phyloP scores from a whole-genome alignment of 2,888 invertebrate genomes.

The Petrolisthes manimaculis region DNA sequence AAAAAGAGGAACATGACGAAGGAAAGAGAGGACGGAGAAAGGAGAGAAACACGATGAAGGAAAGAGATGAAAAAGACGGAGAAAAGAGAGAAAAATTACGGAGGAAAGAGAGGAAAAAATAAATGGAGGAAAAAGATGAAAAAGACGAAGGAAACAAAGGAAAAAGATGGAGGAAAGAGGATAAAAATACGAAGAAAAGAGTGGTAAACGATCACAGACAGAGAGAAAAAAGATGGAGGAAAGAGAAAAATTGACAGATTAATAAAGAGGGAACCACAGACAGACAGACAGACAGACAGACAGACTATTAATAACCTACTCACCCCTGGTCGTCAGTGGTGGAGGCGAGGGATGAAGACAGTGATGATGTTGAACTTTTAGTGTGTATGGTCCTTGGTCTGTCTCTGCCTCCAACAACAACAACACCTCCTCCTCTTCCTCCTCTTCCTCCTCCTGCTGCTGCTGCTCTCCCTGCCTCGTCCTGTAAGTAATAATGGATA shows the following conservation, averaged over 20 bases:
- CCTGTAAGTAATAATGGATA: too few relatives aligned
- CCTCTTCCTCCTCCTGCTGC: too few relatives aligned
- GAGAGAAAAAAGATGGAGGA: background rate
- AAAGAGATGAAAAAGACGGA: background rate
- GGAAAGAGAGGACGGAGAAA: background rate
- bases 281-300: background rate
- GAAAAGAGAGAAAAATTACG: background rate
- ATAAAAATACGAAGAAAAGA: background rate
- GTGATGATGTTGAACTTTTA: too few relatives aligned
- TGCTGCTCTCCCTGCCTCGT: too few relatives aligned
- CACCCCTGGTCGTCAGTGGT: too few relatives aligned
- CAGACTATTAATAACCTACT: too few relatives aligned
- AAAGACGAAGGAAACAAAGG: background rate
- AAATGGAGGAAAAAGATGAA: background rate
- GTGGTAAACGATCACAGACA: background rate
- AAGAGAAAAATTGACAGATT: background rate
- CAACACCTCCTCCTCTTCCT: too few relatives aligned
- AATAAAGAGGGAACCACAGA: background rate
- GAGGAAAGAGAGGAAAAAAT: background rate
- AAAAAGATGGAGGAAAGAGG: background rate
- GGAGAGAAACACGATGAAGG: background rate
- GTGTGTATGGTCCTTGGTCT: too few relatives aligned
- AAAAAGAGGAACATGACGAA: background rate
- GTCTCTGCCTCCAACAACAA: background rate
- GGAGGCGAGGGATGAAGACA: too few relatives aligned